These are phyloP conservation scores for Phaethon lepturus DNA, from an alignment of 2,113 vertebrate genomes.

Conservation along the genomic window DNA sequence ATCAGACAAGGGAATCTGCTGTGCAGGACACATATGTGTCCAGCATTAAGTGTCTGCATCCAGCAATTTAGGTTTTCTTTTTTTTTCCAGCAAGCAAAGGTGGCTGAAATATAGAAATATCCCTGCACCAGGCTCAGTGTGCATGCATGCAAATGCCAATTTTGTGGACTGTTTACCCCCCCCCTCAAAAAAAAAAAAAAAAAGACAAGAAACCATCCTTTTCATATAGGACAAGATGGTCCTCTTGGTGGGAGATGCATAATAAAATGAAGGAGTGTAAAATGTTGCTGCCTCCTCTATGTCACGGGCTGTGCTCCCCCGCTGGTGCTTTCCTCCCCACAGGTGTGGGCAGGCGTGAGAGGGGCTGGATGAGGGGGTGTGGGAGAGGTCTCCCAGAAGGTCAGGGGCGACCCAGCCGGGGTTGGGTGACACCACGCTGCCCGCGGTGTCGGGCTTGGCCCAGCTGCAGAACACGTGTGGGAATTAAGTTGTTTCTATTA, in stretches of 20 bases:
- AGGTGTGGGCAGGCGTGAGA: fast-evolving
- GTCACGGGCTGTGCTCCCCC: background rate
- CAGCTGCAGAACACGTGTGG: background rate
- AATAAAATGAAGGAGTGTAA: background rate
- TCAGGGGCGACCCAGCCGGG: background rate
- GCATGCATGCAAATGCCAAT: background rate
- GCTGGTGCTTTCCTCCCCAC: background rate
- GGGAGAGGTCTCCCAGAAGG: background rate
- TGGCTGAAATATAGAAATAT: background rate
- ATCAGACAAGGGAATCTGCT: background rate
- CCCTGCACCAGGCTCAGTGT: background rate
- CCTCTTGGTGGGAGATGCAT: background rate
- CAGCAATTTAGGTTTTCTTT: background rate
- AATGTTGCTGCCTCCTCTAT: background rate
- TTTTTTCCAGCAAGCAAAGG: background rate
- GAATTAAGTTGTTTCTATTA: background rate
- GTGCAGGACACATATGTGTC: background rate
- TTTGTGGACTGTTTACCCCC: background rate
- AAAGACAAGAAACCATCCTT: fast-evolving
- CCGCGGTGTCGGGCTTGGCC: fast-evolving
- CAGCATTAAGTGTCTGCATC: background rate
- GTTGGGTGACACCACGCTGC: background rate
- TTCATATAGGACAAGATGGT: background rate
- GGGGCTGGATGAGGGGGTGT: background rate
- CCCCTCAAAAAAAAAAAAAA: background rate